A percentile compares a stretch with the other conserved stretches of the same genome.
Conservation (phyloP, 2,797 vertebrate species). For the Oreochromis mossambicus region DNA sequence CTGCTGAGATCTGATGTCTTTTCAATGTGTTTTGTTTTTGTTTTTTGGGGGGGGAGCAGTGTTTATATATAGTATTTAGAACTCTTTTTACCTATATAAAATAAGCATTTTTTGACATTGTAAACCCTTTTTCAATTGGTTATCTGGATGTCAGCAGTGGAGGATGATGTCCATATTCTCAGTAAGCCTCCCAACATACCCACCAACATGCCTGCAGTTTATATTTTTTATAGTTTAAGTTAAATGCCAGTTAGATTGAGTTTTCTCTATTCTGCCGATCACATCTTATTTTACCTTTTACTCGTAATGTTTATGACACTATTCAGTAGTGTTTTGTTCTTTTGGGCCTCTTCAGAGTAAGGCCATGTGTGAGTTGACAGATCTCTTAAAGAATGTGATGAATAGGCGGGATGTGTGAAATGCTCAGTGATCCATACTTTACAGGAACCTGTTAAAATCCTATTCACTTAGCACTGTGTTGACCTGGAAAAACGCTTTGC, state of each 20-base stretch:
- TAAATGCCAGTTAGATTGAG: background rate
- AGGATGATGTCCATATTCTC: background rate
- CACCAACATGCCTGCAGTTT: background rate
- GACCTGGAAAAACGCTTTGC: background rate
- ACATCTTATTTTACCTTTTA: background rate
- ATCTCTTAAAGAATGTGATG: constrained; percentile 26
- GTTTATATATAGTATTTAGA: background rate
- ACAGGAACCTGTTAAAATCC: constrained; percentile 40
- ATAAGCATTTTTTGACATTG: background rate
- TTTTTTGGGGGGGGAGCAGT: background rate
- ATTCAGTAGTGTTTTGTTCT: background rate
- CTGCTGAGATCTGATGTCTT: background rate
- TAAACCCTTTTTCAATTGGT: background rate
- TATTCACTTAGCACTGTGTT: constrained; percentile 19
- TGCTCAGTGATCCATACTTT: constrained; percentile 35
- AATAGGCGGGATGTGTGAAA: constrained; percentile 29
- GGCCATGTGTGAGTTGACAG: constrained; percentile 35
- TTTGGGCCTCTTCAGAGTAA: background rate
- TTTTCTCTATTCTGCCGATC: background rate
- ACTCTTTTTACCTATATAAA: background rate
- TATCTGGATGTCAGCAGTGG: background rate
- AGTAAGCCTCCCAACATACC: background rate
- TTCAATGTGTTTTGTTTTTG: background rate
- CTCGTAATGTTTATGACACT: background rate
- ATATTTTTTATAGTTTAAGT: background rate